Evolutionary conservation across 2,113 vertebrate genomes (phyloP), one percentile per base, ranked within the genome.

Genomic region (Smithornis capensis): DNA sequence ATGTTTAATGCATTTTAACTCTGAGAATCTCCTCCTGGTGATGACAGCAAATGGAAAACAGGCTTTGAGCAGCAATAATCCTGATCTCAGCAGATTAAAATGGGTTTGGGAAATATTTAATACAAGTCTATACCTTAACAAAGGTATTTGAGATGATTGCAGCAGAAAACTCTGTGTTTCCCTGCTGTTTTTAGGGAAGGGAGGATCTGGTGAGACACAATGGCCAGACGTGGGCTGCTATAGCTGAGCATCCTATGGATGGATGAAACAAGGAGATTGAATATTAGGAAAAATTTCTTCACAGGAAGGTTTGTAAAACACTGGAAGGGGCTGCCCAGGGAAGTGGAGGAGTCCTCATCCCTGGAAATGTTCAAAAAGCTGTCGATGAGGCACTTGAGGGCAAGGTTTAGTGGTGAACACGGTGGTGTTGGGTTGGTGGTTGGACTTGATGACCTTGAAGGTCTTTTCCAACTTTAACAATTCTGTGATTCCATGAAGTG

Each of bases 51-150:
- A 77, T 14, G 60, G 76, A 77, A 91, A 87, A 25, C 83, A 87
- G 78, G 12, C 67, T 60, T 2, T 14, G 84, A 77, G 14, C 13
- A 63, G 75, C 64, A 82, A 22, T 9, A 59, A 88, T 5, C 53
- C 87, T 71, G 79, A 91, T 28, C 75, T 88, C 83, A 76, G 79
- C 83, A 84, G 57, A 67, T 77, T 53, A 59, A 79, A 68, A 74
- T 50, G 44, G 60, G 23, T 38, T 78, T 59, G 73, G 73, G 77
- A 59, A 79, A 37, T 3, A 37, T 55, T 47, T 47, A 47, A 47
- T 47, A 47, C 21, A 47, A 47, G 42, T 22, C 44, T 45, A 45
- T 19, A 19, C 44, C 44, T 19, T 47, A 47, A 47, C 45, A 22
- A 47, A 47, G 45, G 45, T 47, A 47, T 47, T 47, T 6, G 28